Percentiles rank a stretch among this genome's conserved stretches.
Evolutionary conservation across 1,140 invertebrate species (phyloP).

Genomic region (Calosoma granatense): DNA sequence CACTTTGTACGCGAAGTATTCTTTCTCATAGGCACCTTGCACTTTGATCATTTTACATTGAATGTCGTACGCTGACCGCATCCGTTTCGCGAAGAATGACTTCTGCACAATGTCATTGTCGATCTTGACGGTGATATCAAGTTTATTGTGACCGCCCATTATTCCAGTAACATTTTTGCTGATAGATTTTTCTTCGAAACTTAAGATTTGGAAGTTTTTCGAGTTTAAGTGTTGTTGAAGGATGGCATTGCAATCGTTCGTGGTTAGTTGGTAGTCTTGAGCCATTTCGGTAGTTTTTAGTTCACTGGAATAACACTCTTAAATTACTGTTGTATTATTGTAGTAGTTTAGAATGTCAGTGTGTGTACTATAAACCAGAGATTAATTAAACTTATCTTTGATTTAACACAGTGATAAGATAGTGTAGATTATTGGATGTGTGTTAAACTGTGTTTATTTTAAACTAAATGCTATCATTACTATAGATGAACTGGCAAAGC

Average conservation of each 20-base stretch:
- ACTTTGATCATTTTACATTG: neutral
- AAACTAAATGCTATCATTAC: too few species aligned
- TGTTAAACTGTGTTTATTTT: too few species aligned
- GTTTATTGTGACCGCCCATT: neutral
- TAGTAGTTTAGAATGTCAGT: too few species aligned
- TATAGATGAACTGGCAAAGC: too few species aligned
- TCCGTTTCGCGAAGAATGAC: neutral
- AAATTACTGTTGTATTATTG: too few species aligned
- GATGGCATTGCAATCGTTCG: neutral
- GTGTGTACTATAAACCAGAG: too few species aligned
- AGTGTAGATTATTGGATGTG: too few species aligned
- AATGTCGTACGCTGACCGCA: neutral
- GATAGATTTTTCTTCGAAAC: neutral
- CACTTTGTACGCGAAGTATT: neutral
- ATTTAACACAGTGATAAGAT: too few species aligned
- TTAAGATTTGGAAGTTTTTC: neutral
- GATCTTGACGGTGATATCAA: neutral
- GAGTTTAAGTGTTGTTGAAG: neutral
- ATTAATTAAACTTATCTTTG: too few species aligned
- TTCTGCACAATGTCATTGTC: neutral
- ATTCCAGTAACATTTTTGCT: neutral
- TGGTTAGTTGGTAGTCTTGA: neutral
- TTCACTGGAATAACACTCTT: too few species aligned
- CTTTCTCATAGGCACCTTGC: constrained; percentile 2
- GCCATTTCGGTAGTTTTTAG: neutral